Percentiles rank a stretch among this genome's conserved stretches.
phyloP scores from a whole-genome alignment of 2,113 vertebrate species.

The Xerus inauris region DNA sequence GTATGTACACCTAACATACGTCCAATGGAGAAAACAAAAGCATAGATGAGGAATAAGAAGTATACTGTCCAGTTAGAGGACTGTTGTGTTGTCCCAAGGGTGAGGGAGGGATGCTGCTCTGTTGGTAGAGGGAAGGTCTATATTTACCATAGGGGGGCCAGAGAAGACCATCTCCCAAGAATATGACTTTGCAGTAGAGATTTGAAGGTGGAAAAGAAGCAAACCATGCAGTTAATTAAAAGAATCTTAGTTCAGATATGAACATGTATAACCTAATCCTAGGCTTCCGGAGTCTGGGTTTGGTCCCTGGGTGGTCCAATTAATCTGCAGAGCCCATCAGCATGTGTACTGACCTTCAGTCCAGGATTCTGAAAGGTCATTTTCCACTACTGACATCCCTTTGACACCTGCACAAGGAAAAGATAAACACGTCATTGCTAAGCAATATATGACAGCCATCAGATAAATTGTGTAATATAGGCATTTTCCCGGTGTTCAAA shows the following conservation, averaged over 20 bases:
- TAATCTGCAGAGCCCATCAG: not conserved
- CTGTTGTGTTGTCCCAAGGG: no score
- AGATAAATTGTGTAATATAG: not conserved
- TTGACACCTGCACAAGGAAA: not conserved
- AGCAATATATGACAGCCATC: not conserved
- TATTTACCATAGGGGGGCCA: not conserved
- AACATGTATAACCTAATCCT: not conserved
- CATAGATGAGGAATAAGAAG: not conserved
- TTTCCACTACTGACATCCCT: not conserved
- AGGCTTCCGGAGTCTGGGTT: not conserved
- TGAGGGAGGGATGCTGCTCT: not conserved
- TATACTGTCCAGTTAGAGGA: no score
- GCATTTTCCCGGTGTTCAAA: not conserved
- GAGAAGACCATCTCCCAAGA: not conserved
- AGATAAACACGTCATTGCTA: not conserved
- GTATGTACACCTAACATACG: not conserved
- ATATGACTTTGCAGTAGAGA: not conserved
- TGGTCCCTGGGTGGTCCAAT: not conserved
- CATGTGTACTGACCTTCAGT: not conserved
- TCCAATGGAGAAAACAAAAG: not conserved
- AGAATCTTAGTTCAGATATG: not conserved
- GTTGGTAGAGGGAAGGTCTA: no score
- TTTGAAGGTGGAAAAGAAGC: not conserved
- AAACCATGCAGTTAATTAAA: not conserved
- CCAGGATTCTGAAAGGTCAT: not conserved